Conservation (phyloP, 2,888 invertebrate species). For the Cataglyphis albicans region DNA sequence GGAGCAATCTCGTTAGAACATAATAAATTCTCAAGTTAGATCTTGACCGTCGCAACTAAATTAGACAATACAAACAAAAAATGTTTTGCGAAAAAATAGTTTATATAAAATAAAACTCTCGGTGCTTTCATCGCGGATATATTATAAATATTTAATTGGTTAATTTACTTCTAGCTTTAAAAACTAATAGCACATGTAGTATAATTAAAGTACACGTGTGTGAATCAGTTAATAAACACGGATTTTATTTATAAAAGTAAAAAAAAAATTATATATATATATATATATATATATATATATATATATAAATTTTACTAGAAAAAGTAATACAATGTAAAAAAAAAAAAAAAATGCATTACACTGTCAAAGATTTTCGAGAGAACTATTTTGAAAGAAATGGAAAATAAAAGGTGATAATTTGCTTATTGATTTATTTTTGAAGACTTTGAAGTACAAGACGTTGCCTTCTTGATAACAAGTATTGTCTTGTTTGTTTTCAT, state of each 20-base stretch:
- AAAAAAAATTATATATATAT: not conserved
- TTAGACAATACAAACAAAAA: conserved; percentile 22
- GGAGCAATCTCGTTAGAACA: conserved; percentile 57
- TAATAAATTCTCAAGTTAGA: conserved; percentile 58
- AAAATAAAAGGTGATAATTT: not conserved
- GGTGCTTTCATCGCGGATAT: not conserved
- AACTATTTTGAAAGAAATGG: not conserved
- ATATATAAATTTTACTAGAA: not conserved
- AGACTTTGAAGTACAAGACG: not conserved
- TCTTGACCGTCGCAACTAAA: conserved; percentile 60
- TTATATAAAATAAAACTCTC: conserved; percentile 47
- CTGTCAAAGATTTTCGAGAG: not conserved
- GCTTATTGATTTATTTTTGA: not conserved
- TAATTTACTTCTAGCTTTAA: not conserved
- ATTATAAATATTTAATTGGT: conserved; percentile 46
- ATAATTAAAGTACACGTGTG: not conserved
- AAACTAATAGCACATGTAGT: not conserved
- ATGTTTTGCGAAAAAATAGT: conserved; percentile 43
- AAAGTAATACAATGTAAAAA: not conserved
- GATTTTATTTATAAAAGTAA: not conserved
- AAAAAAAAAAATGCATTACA: not conserved
- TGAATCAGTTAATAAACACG: not conserved
- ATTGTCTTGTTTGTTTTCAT: not conserved
- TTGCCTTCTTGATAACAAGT: not conserved
- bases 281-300: not conserved